phyloP scores from a whole-genome alignment of 2,888 invertebrate species.

The Masnerella sp. region DNA sequence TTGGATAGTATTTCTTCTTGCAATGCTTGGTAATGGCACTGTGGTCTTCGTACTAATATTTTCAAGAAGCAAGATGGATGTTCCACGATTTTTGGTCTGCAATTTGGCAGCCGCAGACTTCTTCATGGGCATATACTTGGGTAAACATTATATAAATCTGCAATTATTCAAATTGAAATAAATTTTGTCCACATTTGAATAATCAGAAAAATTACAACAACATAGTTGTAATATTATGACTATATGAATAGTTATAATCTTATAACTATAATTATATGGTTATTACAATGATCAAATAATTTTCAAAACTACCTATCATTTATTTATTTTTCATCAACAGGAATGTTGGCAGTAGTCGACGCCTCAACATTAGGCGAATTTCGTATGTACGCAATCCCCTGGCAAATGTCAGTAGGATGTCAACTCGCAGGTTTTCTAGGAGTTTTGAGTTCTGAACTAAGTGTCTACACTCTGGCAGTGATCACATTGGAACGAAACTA shows the following conservation, averaged over 20 bases:
- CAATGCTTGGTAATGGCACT: constrained; percentile 96
- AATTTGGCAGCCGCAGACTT: constrained; percentile 98
- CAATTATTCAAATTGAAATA: too few relatives aligned
- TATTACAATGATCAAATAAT: too few relatives aligned
- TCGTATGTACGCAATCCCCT: constrained; percentile 96
- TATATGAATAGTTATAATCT: too few relatives aligned
- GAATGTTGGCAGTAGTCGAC: constrained; percentile 96
- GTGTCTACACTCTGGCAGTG: constrained; percentile 96
- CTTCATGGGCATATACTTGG: constrained; percentile 96
- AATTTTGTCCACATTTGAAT: too few relatives aligned
- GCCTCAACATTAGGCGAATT: constrained; percentile 97
- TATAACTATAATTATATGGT: too few relatives aligned
- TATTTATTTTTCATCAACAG: constrained; percentile 80
- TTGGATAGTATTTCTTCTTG: constrained; percentile 97
- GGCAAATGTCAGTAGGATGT: constrained; percentile 97
- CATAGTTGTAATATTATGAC: too few relatives aligned
- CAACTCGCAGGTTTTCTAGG: constrained; percentile 96
- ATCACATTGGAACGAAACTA: constrained; percentile 97
- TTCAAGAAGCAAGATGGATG: constrained; percentile 95
- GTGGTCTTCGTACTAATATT: constrained; percentile 96
- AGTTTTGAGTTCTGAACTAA: constrained; percentile 94
- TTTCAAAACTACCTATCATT: too few relatives aligned
- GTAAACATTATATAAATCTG: too few relatives aligned
- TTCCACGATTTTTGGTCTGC: constrained; percentile 96
- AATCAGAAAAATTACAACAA: too few relatives aligned